phyloP scores from a whole-genome alignment of 1,140 invertebrate species.

The Aporrectodea caliginosa region DNA sequence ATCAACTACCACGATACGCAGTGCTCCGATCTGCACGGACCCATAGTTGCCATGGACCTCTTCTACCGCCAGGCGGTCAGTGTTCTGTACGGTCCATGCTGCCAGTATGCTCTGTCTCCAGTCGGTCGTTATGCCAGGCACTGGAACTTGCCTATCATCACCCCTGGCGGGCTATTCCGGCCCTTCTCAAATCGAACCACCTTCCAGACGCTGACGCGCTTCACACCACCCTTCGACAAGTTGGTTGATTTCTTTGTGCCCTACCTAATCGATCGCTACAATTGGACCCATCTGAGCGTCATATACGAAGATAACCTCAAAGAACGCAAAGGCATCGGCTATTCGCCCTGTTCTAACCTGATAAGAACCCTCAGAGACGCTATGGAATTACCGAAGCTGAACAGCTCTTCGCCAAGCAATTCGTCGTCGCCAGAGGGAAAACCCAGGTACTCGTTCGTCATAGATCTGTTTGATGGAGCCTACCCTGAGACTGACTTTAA shows the following conservation, averaged over 20 bases:
- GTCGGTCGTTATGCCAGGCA: constrained; percentile 78
- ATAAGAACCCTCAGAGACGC: too few relatives aligned
- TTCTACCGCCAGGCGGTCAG: constrained; percentile 36
- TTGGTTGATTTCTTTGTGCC: not conserved
- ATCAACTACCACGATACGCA: constrained; percentile 32
- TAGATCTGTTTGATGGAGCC: too few relatives aligned
- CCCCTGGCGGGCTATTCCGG: constrained; percentile 76
- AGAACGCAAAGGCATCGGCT: too few relatives aligned
- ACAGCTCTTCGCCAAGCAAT: too few relatives aligned
- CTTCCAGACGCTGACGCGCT: not conserved
- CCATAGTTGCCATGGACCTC: constrained; percentile 48
- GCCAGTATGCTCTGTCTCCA: constrained; percentile 85
- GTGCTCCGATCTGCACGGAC: constrained; percentile 50
- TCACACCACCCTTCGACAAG: not conserved
- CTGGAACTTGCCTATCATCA: constrained; percentile 84
- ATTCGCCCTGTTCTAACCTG: too few relatives aligned
- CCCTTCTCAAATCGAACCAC: constrained; percentile 59
- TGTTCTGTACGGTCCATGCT: constrained; percentile 67
- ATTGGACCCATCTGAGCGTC: not conserved
- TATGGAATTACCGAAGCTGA: too few relatives aligned
- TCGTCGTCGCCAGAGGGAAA: too few relatives aligned
- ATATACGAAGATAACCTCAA: not conserved
- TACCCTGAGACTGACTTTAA: too few relatives aligned
- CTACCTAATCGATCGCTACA: not conserved
- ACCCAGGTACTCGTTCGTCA: too few relatives aligned